Conservation (phyloP, 1,140 invertebrate species). For the Trigoniulus corallinus region DNA sequence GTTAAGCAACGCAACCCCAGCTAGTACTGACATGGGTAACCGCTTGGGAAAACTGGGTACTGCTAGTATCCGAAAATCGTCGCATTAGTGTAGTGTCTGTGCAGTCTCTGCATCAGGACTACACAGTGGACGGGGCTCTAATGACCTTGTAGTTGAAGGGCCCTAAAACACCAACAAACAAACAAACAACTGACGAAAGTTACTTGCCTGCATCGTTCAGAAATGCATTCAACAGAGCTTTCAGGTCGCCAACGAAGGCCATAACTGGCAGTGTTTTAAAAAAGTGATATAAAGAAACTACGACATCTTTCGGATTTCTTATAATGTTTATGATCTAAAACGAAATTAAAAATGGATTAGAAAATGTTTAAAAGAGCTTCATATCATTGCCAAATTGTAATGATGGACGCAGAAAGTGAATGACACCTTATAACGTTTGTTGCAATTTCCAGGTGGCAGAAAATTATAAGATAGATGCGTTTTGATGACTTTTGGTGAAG, state of each 20-base stretch:
- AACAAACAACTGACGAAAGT: no score
- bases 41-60: no score
- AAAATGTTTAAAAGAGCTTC: not conserved
- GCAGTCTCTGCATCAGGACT: no score
- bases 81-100: no score
- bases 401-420: not conserved
- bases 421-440: not conserved
- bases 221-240: not conserved
- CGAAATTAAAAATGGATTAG: not conserved
- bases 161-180: no score
- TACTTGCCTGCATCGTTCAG: no score
- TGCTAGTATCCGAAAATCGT: no score
- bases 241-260: not conserved
- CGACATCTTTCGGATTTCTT: not conserved
- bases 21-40: no score
- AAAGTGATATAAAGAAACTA: not conserved
- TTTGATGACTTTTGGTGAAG: not conserved
- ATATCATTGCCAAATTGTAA: not conserved
- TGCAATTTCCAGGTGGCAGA: not conserved
- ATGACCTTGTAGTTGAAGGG: no score
- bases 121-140: no score
- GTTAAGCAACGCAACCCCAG: no score
- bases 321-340: not conserved
- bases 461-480: not conserved
- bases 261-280: not conserved